A percentile compares a stretch with the other conserved stretches of the same genome.
Evolutionary conservation across 1,140 invertebrate species (phyloP).

Genomic region (Panagrolaimus sp.): DNA sequence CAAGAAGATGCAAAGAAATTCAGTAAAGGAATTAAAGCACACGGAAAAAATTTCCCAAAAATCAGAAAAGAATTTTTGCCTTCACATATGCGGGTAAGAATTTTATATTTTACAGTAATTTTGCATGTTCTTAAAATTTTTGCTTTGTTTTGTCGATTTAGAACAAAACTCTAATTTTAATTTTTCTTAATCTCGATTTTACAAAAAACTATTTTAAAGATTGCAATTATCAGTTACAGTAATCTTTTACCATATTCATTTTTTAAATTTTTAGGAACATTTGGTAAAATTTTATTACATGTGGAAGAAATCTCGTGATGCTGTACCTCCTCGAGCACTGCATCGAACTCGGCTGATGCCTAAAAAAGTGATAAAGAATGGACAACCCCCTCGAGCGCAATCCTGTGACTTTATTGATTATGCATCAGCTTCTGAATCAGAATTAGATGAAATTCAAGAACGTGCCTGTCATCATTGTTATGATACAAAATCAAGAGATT

Average conservation of each 20-base stretch:
- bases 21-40: slow-evolving; percentile 90
- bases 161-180: too few relatives aligned
- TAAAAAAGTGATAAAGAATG: slow-evolving; percentile 30
- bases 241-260: slow-evolving; percentile 1
- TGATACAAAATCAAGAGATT: slow-evolving; percentile 69
- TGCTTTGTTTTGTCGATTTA: background rate
- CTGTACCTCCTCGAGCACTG: slow-evolving; percentile 65
- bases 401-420: slow-evolving; percentile 49
- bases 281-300: slow-evolving; percentile 97
- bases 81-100: slow-evolving; percentile 82
- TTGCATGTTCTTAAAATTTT: background rate
- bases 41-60: slow-evolving; percentile 98
- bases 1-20: slow-evolving; percentile 73
- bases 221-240: background rate
- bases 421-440: slow-evolving; percentile 70
- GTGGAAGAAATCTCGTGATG: slow-evolving; percentile 99
- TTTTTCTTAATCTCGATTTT: too few relatives aligned
- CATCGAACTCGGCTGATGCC: background rate
- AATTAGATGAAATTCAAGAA: slow-evolving; percentile 70
- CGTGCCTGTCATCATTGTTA: slow-evolving; percentile 65
- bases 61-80: slow-evolving; percentile 91
- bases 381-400: slow-evolving; percentile 16
- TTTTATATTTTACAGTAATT: slow-evolving; percentile 15
- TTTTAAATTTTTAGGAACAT: slow-evolving; percentile 70
- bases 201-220: background rate